Percentiles rank a stretch among this genome's conserved stretches.
Conservation (phyloP, 2,113 vertebrate genomes). For the Pteruthius melanotis region DNA sequence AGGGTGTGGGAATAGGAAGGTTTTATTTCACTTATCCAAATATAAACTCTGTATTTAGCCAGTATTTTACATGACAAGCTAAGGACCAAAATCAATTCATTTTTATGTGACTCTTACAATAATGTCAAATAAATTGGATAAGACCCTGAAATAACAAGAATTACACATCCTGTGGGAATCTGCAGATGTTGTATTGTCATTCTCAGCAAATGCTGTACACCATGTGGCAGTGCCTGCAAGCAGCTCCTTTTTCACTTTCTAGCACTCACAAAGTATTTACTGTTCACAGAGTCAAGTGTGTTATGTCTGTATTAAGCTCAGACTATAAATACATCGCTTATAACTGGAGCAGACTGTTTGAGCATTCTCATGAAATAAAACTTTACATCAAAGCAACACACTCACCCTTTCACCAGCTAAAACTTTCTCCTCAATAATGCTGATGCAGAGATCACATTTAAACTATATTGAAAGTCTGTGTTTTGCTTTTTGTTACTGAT, state of each 20-base stretch:
- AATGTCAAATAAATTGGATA: constrained; percentile 22
- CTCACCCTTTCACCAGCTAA: background rate
- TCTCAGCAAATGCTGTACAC: background rate
- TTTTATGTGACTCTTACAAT: background rate
- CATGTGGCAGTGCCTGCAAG: constrained; percentile 52
- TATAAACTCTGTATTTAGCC: background rate
- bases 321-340: constrained; percentile 52
- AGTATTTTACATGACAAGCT: constrained; percentile 32
- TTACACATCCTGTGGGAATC: constrained; percentile 25
- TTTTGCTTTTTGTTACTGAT: background rate
- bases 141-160: constrained; percentile 16
- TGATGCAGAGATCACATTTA: background rate
- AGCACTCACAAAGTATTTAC: constrained; percentile 36
- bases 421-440: background rate
- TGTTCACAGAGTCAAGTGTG: constrained; percentile 46
- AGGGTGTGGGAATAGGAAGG: constrained; percentile 24
- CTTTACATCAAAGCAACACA: background rate
- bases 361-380: constrained; percentile 38
- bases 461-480: background rate
- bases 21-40: constrained; percentile 27
- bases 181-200: background rate
- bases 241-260: constrained; percentile 42
- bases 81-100: background rate
- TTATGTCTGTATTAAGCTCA: constrained; percentile 1
- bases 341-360: constrained; percentile 39